Conservation (phyloP, 2,888 invertebrate species). For the Ligdia adustata region DNA sequence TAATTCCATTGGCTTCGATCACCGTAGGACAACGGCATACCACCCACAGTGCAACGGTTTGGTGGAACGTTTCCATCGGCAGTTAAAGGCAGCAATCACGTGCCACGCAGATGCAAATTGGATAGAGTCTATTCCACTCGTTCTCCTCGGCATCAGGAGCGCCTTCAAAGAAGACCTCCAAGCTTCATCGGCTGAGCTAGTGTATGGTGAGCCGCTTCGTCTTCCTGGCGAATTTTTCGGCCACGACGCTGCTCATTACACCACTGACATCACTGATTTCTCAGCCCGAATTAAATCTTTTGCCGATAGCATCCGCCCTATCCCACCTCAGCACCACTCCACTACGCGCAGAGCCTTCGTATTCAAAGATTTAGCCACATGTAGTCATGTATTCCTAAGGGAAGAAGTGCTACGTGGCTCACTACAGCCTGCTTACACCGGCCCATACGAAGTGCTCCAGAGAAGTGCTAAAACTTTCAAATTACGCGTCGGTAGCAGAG, state of each 20-base stretch:
- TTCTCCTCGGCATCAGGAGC: slow-evolving; percentile 21
- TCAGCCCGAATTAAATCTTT: slow-evolving; percentile 29
- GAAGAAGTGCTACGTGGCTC: slow-evolving; percentile 36
- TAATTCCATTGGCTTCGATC: slow-evolving; percentile 14
- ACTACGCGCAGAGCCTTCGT: slow-evolving; percentile 30
- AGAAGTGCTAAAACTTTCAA: no score
- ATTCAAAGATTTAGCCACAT: slow-evolving; percentile 36
- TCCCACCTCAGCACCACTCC: slow-evolving; percentile 32
- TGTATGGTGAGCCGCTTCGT: slow-evolving; percentile 14
- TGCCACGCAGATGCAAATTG: slow-evolving; percentile 20
- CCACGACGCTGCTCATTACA: neutral
- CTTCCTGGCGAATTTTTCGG: slow-evolving; percentile 21
- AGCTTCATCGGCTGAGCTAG: slow-evolving; percentile 19
- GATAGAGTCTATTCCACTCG: slow-evolving; percentile 14
- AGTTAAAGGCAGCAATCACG: slow-evolving; percentile 25
- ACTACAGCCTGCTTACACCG: slow-evolving; percentile 39
- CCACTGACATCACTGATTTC: slow-evolving; percentile 23
- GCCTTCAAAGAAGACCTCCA: slow-evolving; percentile 25
- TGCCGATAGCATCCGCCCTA: slow-evolving; percentile 25
- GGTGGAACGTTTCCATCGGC: no score
- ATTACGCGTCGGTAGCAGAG: no score
- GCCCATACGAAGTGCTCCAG: slow-evolving; percentile 27
- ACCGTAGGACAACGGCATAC: slow-evolving; percentile 23
- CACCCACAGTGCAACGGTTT: no score
- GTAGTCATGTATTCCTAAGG: slow-evolving; percentile 36